phyloP scores from a whole-genome alignment of 2,113 vertebrate genomes.

The Oreochromis spilurus region DNA sequence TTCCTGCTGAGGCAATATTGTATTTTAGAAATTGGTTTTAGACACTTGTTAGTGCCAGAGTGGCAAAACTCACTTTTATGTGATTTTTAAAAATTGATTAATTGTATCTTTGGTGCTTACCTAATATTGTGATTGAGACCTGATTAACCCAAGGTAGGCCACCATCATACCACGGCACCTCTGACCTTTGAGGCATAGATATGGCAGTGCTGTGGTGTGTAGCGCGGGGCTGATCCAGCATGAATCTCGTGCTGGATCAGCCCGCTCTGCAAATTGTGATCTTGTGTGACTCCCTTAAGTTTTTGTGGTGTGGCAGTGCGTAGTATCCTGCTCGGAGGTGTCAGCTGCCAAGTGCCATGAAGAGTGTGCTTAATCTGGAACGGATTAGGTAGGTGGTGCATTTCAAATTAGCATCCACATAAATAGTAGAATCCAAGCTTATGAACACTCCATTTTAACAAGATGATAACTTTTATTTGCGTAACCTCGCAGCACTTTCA shows the following conservation, averaged over 20 bases:
- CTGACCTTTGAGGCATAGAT: background rate
- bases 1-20: background rate
- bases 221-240: background rate
- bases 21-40: background rate
- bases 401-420: background rate
- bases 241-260: background rate
- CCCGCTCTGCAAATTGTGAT: background rate
- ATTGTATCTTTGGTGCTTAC: background rate
- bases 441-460: background rate
- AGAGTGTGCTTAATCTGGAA: background rate
- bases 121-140: background rate
- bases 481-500: background rate
- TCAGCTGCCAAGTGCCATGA: background rate
- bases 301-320: background rate
- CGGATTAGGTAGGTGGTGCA: background rate
- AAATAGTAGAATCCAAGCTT: background rate
- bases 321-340: background rate
- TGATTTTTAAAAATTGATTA: background rate
- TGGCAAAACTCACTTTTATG: background rate
- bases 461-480: background rate
- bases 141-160: background rate
- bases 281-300: background rate
- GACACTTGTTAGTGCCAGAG: background rate
- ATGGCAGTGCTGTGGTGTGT: background rate
- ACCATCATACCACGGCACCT: background rate